phyloP scores from a whole-genome alignment of 2,888 invertebrate species.

The Ametastegia equiseti region DNA sequence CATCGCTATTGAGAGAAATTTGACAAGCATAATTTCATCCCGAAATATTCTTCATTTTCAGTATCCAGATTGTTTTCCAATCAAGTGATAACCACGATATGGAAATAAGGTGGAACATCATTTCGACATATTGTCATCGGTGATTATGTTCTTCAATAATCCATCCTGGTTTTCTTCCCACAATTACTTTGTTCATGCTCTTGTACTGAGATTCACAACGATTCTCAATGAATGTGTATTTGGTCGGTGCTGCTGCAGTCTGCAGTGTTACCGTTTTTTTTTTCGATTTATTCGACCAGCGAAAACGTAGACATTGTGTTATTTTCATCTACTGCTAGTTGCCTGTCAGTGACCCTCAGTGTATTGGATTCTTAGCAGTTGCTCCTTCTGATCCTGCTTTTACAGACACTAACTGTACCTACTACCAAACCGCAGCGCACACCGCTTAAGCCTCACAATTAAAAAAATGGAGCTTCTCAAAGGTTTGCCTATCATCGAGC shows the following conservation, averaged over 20 bases:
- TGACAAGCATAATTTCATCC: too few relatives aligned
- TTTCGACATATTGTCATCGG: too few relatives aligned
- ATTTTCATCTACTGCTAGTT: background rate
- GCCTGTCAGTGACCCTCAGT: slow-evolving; percentile 8
- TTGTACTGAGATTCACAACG: too few relatives aligned
- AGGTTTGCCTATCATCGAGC: background rate
- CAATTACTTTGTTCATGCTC: too few relatives aligned
- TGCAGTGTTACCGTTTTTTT: background rate
- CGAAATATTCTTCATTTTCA: too few relatives aligned
- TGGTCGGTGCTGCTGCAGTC: background rate
- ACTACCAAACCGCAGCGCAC: background rate
- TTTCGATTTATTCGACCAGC: background rate
- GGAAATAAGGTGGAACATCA: too few relatives aligned
- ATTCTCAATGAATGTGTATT: background rate
- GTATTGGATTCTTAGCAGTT: background rate
- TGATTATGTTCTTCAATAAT: too few relatives aligned
- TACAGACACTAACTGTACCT: slow-evolving; percentile 18
- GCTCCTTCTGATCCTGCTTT: slow-evolving; percentile 13
- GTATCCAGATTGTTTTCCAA: too few relatives aligned
- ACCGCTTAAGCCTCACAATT: background rate
- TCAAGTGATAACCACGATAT: too few relatives aligned
- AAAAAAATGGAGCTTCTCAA: background rate
- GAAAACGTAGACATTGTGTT: background rate
- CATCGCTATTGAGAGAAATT: too few relatives aligned
- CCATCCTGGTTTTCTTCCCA: too few relatives aligned